A percentile compares a stretch with the other conserved stretches of the same genome.
Conservation (phyloP, 2,888 invertebrate species). For the Agriopis aurantiaria region DNA sequence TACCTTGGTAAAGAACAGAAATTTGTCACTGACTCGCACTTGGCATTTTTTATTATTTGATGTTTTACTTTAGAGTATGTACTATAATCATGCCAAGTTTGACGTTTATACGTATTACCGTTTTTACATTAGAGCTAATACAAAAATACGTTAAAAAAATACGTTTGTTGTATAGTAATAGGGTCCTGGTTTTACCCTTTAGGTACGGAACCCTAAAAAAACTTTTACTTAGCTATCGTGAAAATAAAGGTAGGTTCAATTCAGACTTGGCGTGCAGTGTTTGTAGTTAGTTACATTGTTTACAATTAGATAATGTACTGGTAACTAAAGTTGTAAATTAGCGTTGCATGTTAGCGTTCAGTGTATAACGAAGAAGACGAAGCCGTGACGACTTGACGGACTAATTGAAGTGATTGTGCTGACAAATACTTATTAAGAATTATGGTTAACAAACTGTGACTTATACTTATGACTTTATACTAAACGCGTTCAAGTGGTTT, state of each 20-base stretch:
- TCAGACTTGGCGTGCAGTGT: neutral
- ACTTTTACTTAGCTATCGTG: neutral
- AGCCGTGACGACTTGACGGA: slow-evolving; percentile 31
- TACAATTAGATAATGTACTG: slow-evolving; percentile 26
- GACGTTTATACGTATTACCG: too few species aligned
- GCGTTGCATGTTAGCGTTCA: slow-evolving; percentile 39
- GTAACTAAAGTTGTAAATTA: slow-evolving; percentile 27
- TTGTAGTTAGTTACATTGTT: slow-evolving; percentile 11
- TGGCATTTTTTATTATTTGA: too few species aligned
- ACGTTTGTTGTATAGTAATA: too few species aligned
- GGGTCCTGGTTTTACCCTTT: too few species aligned
- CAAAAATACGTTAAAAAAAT: too few species aligned
- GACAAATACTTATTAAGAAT: slow-evolving; percentile 15
- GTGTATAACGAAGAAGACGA: slow-evolving; percentile 30
- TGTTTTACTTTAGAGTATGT: too few species aligned
- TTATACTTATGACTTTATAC: neutral
- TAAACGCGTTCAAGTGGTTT: neutral
- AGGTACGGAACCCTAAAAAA: too few species aligned
- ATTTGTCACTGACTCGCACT: too few species aligned
- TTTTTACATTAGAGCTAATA: too few species aligned
- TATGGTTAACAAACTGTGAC: slow-evolving; percentile 12
- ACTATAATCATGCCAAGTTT: too few species aligned
- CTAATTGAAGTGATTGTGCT: slow-evolving; percentile 25
- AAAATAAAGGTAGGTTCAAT: neutral
- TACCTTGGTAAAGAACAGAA: too few species aligned